phyloP scores from a whole-genome alignment of 2,888 invertebrate genomes.

The Chloromyia formosa region DNA sequence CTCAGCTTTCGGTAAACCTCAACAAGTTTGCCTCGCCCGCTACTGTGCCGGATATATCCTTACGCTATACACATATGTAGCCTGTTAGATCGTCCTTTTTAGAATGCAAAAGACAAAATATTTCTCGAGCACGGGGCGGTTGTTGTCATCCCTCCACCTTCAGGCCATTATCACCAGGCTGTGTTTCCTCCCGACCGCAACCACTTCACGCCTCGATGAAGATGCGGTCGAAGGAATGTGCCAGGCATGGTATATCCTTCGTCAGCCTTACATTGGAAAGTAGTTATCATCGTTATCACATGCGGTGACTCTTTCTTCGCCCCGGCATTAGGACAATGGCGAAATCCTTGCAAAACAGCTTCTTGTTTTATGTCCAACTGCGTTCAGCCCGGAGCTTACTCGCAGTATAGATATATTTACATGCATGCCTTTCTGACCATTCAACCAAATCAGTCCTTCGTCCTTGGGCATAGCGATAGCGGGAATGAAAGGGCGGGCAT shows the following conservation, averaged over 20 bases:
- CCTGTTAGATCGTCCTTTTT: not conserved
- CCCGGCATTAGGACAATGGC: not conserved
- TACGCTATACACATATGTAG: not conserved
- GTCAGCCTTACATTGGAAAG: conserved; percentile 16
- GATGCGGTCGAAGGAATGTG: conserved; percentile 17
- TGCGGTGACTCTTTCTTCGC: conserved; percentile 39
- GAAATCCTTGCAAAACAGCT: not conserved
- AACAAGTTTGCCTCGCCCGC: conserved; percentile 31
- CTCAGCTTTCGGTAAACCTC: conserved; percentile 33
- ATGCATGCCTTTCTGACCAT: conserved; percentile 2
- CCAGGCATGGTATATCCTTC: not conserved
- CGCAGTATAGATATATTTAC: too few relatives aligned
- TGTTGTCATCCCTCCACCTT: not conserved
- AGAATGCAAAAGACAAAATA: too few relatives aligned
- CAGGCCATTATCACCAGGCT: conserved; percentile 36
- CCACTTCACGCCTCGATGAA: conserved; percentile 9
- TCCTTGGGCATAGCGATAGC: too few relatives aligned
- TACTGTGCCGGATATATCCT: not conserved
- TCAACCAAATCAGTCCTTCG: conserved; percentile 23
- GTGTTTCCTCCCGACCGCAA: conserved; percentile 24
- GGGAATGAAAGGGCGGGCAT: not conserved
- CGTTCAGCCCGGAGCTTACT: not conserved
- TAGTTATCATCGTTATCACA: conserved; percentile 39
- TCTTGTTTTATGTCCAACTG: conserved; percentile 21
- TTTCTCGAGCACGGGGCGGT: too few relatives aligned